phyloP scores from a whole-genome alignment of 2,888 invertebrate species.

The Drosophila affinis region DNA sequence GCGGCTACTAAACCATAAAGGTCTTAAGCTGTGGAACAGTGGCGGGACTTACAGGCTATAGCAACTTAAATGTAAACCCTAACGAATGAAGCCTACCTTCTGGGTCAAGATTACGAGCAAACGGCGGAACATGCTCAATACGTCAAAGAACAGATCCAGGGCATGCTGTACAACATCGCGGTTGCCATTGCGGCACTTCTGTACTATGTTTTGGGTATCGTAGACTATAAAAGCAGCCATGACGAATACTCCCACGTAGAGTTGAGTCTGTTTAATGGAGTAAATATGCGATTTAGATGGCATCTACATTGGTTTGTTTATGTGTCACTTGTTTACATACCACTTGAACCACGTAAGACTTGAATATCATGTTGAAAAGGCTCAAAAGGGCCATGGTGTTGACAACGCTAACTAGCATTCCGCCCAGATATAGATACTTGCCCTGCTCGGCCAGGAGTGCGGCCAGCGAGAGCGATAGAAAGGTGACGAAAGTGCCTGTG shows the following conservation, averaged over 20 bases:
- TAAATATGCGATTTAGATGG: background rate
- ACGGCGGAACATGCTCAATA: slow-evolving; percentile 96
- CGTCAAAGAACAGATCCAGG: slow-evolving; percentile 96
- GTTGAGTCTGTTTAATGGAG: slow-evolving; percentile 87
- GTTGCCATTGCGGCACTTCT: slow-evolving; percentile 94
- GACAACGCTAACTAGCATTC: slow-evolving; percentile 92
- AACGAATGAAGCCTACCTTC: slow-evolving; percentile 86
- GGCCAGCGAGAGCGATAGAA: slow-evolving; percentile 95
- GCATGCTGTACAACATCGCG: slow-evolving; percentile 97
- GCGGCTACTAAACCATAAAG: slow-evolving; percentile 62
- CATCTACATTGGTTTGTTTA: background rate
- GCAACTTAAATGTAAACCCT: slow-evolving; percentile 4
- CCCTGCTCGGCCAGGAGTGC: slow-evolving; percentile 94
- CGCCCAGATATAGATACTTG: slow-evolving; percentile 95
- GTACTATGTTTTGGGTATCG: slow-evolving; percentile 98
- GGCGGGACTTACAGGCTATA: slow-evolving; percentile 16
- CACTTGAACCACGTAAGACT: slow-evolving; percentile 91
- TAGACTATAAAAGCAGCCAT: slow-evolving; percentile 98
- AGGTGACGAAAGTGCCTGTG: slow-evolving; percentile 93
- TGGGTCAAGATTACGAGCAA: slow-evolving; percentile 94
- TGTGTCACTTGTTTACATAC: slow-evolving; percentile 84
- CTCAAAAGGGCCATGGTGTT: slow-evolving; percentile 91
- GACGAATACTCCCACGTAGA: slow-evolving; percentile 94
- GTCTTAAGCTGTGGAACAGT: slow-evolving; percentile 65
- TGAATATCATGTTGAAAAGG: slow-evolving; percentile 93